These are phyloP conservation scores for Gryllus bimaculatus DNA, from an alignment of 1,140 invertebrate genomes.

Conservation along the genomic window DNA sequence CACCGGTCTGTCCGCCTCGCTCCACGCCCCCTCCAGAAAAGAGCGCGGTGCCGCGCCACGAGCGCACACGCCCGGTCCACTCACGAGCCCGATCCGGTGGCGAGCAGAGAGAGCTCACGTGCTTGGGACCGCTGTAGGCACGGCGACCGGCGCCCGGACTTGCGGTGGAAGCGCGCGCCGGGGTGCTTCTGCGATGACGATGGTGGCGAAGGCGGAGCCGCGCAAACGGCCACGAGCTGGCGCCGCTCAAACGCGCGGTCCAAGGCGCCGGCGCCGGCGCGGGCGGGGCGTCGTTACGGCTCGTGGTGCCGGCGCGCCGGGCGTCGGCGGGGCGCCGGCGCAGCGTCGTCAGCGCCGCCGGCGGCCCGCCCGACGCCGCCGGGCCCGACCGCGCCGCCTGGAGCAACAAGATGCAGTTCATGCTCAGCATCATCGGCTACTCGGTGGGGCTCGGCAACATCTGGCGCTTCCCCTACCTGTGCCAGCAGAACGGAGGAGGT, in stretches of 20 bases:
- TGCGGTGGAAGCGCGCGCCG: too few species aligned
- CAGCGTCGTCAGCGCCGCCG: constrained; percentile 42
- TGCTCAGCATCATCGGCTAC: constrained; percentile 82
- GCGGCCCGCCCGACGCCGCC: constrained; percentile 27
- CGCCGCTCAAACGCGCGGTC: constrained; percentile 49
- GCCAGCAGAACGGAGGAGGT: constrained; percentile 92
- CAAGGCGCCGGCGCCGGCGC: not conserved
- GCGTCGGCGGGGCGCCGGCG: constrained; percentile 40
- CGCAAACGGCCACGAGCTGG: constrained; percentile 65
- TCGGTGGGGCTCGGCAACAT: constrained; percentile 87
- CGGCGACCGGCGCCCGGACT: too few species aligned
- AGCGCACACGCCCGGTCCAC: too few species aligned
- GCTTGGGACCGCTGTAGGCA: too few species aligned
- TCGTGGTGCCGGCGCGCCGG: constrained; percentile 39
- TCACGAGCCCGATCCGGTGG: too few species aligned
- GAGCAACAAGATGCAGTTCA: constrained; percentile 81
- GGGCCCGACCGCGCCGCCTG: constrained; percentile 57
- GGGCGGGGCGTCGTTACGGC: not conserved
- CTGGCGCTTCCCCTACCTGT: constrained; percentile 91
- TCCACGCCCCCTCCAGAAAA: too few species aligned
- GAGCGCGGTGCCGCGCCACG: too few species aligned
- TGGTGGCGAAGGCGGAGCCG: constrained; percentile 40
- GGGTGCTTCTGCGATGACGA: not conserved
- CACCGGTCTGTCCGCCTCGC: too few species aligned
- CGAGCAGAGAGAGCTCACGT: too few species aligned